These are phyloP conservation scores for Pristionchus entomophagus DNA, from an alignment of 2,888 invertebrate species.

Conservation along the genomic window DNA sequence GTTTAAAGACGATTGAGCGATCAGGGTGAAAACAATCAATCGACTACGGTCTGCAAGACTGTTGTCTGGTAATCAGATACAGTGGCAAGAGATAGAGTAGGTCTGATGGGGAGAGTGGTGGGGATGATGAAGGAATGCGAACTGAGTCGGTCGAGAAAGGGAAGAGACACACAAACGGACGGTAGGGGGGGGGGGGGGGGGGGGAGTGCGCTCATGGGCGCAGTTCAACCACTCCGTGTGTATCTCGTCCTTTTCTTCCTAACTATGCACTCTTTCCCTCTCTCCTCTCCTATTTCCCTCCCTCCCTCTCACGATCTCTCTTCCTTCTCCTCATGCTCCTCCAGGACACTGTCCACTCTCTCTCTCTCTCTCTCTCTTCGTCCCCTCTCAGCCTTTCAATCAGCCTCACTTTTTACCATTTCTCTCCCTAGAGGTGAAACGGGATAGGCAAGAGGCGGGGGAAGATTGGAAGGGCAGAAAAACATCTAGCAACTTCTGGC, in stretches of 20 bases:
- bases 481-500: constrained; percentile 15
- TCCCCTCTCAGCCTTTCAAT: constrained; percentile 19
- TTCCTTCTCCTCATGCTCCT: background rate
- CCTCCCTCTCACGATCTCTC: constrained; percentile 4
- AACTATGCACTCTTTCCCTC: constrained; percentile 24
- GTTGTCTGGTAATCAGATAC: constrained; percentile 17
- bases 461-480: constrained; percentile 20
- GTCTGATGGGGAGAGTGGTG: background rate
- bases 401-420: constrained; percentile 39
- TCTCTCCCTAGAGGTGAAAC: constrained; percentile 31
- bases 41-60: background rate
- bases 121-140: constrained; percentile 11
- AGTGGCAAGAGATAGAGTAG: background rate
- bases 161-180: constrained; percentile 26
- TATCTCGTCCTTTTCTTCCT: constrained; percentile 37
- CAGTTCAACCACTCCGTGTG: constrained; percentile 28
- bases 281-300: no score
- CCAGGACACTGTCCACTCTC: constrained; percentile 22
- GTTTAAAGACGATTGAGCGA: background rate
- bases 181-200: background rate
- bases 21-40: background rate
- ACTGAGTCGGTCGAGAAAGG: constrained; percentile 32
- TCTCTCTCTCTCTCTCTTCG: background rate
- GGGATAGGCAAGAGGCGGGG: constrained; percentile 37
- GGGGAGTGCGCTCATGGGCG: constrained; percentile 11